Base-by-base conservation (phyloP, 2,113 vertebrate genomes). In the Oreotrochilus melanogaster region DNA sequence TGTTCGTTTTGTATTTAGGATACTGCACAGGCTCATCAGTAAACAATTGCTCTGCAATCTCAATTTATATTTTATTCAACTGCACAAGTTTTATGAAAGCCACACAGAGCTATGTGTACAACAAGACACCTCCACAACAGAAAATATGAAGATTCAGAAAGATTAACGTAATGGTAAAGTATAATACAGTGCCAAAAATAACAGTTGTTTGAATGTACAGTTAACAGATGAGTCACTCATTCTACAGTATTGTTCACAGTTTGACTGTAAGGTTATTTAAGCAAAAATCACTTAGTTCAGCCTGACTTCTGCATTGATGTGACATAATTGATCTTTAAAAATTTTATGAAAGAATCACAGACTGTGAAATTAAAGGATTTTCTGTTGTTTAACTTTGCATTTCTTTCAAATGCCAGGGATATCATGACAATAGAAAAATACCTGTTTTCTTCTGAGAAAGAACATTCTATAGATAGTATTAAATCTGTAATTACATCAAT, bases 241-340 rank as follows among this genome's bases (percentile, higher is more conserved):
- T 97, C 95, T 96, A 58, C 61, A 93, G 22, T 89, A 87, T 70
- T n/a, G n/a, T n/a, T n/a, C n/a, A n/a, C n/a, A n/a, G n/a, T n/a
- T 71, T 91, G 43, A 42, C 65, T 92, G 67, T 92, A 86, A 96
- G 84, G 54, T 62, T 95, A 93, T 97, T 96, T 96, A 89, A 92
- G 84, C 95, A 97, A 96, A 98, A 97, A 98, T 98, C 95, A 97
- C 95, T 97, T 93, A 96, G 96, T 97, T 97, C 96, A 96, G 90
- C 92, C 89, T 96, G 97, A 82, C 91, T 97, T 95, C 96, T 97
- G 96, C 93, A 96, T 35, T 97, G 96, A 98, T 96, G 95, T 95
- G 83, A 93, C 73, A 95, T 97, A 98, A 98, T 88, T 98, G 98
- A 92, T 98, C 93, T 97, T 98, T 97, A 97, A 97, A 98, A 97